These are phyloP conservation scores for Leptinotarsa defecta DNA, from an alignment of 1,140 invertebrate species.

Conservation along the genomic window DNA sequence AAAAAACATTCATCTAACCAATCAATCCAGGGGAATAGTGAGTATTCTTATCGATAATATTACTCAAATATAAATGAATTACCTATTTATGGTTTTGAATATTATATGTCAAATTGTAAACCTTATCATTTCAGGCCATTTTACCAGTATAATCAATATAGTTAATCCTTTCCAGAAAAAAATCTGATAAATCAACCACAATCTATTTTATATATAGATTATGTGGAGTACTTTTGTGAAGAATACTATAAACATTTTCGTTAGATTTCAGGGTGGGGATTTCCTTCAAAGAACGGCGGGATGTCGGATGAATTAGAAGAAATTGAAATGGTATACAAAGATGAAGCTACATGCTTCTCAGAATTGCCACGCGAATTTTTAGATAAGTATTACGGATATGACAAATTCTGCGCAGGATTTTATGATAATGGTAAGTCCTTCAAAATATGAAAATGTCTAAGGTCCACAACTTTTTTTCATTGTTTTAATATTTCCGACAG, in stretches of 20 bases:
- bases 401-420: conserved; percentile 45
- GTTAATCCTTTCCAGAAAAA: too few species aligned
- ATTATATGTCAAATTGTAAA: too few species aligned
- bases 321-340: conserved; percentile 36
- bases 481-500: too few species aligned
- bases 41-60: neutral
- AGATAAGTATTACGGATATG: conserved; percentile 30
- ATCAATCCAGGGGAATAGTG: conserved; percentile 4
- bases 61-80: too few species aligned
- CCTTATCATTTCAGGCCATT: too few species aligned
- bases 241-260: too few species aligned
- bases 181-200: too few species aligned
- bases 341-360: conserved; percentile 27
- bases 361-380: conserved; percentile 35
- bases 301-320: conserved; percentile 40
- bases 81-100: too few species aligned
- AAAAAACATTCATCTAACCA: neutral
- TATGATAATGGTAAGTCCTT: conserved; percentile 39
- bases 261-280: conserved; percentile 46
- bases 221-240: too few species aligned
- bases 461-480: too few species aligned
- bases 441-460: neutral
- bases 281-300: conserved; percentile 31
- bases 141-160: too few species aligned
- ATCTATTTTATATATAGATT: too few species aligned